phyloP scores from a whole-genome alignment of 2,113 vertebrate genomes.

The Rostratula benghalensis region DNA sequence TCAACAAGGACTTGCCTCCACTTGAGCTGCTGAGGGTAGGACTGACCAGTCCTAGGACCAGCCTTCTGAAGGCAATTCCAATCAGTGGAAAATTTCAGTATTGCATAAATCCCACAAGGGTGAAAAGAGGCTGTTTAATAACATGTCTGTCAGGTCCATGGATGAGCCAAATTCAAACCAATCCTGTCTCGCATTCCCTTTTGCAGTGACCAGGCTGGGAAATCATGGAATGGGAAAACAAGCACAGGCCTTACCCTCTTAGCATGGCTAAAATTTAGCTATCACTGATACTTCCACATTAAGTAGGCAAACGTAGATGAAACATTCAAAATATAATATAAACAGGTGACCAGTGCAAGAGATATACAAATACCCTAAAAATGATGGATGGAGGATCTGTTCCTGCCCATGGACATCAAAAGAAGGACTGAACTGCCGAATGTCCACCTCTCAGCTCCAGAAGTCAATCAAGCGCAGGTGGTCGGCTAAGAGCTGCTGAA shows the following conservation, averaged over 20 bases:
- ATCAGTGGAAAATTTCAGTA: not conserved
- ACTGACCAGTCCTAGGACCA: not conserved
- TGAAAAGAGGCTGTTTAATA: not conserved
- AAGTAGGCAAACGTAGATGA: not conserved
- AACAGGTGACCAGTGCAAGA: not conserved
- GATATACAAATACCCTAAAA: not conserved
- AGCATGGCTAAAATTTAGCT: not conserved
- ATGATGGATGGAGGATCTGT: not conserved
- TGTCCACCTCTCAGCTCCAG: not conserved
- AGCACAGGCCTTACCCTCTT: not conserved
- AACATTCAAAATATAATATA: not conserved
- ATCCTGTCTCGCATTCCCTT: not conserved
- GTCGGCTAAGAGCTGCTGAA: not conserved
- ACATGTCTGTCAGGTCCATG: not conserved
- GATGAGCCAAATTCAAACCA: not conserved
- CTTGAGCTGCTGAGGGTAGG: not conserved
- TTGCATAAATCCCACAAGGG: not conserved
- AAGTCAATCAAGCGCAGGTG: not conserved
- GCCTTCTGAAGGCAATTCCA: not conserved
- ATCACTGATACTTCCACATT: not conserved
- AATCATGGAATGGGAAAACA: not conserved
- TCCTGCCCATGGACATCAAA: not conserved
- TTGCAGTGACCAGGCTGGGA: not conserved
- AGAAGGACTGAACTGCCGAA: not conserved
- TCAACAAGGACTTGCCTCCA: not conserved